These are phyloP conservation scores for Cheiracanthium punctorium DNA, from an alignment of 2,888 invertebrate genomes.

Conservation along the genomic window DNA sequence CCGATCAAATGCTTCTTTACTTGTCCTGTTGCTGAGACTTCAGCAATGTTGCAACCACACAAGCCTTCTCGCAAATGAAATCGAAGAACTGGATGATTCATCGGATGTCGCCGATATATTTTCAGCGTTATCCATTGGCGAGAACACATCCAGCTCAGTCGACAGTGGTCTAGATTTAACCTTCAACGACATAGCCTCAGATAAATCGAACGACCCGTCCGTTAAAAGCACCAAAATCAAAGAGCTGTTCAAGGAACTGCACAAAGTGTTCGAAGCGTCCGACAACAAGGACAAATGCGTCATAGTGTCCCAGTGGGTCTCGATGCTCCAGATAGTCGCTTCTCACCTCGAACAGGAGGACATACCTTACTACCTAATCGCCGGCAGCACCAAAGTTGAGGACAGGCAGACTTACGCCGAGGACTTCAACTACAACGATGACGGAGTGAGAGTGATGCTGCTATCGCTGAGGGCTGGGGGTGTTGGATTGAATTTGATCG, in stretches of 20 bases:
- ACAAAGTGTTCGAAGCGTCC: conserved; percentile 27
- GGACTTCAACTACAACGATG: conserved; percentile 82
- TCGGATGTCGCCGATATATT: conserved; percentile 20
- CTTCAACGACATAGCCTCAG: background rate
- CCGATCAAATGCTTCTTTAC: background rate
- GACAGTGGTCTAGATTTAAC: background rate
- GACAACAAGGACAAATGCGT: conserved; percentile 74
- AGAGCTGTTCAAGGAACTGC: conserved; percentile 17
- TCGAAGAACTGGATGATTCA: conserved; percentile 2
- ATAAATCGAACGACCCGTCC: background rate
- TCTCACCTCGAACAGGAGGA: conserved; percentile 79
- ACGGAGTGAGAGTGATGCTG: conserved; percentile 81
- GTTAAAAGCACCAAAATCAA: conserved; percentile 37
- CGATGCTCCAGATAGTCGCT: conserved; percentile 85
- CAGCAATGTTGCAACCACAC: conserved; percentile 94
- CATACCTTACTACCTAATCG: conserved; percentile 82
- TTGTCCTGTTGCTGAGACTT: conserved; percentile 83
- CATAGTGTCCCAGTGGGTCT: conserved; percentile 95
- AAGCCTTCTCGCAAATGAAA: conserved; percentile 78
- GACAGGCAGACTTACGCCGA: conserved; percentile 84
- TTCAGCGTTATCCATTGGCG: conserved; percentile 25
- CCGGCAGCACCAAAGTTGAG: conserved; percentile 85
- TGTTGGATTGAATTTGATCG: conserved; percentile 93
- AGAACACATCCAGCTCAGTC: background rate
- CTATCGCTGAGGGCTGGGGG: conserved; percentile 95